Base-by-base conservation (phyloP, 92 coral and sea anemone species). In the Anthopleura xanthogrammica region DNA sequence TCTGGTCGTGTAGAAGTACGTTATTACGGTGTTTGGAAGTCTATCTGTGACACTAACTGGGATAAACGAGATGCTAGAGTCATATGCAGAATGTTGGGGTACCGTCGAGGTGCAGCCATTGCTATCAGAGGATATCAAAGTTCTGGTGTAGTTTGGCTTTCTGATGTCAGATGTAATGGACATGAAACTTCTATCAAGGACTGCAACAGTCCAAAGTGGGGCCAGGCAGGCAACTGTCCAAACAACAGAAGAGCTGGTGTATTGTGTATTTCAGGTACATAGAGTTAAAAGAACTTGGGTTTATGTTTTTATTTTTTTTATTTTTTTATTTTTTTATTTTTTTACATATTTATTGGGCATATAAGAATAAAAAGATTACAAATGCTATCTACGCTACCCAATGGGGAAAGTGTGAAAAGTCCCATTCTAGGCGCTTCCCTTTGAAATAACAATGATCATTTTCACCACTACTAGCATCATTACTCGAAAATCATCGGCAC, bases 41-140 rank as follows among this genome's bases (percentile, higher is more conserved):
- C 66, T 5, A 52, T 78, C 20, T 78, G 81, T 78, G 81, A 62
- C 43, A 66, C 56, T n/a, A 19, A 78, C 42, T 78, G 81, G 81
- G 81, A 78, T 56, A 78, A 23, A 62, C 56, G 48, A 52, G 81
- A 78, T 78, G 81, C 81, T 19, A n/a, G 54, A 54, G 58, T 54
- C 58, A 13, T 54, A 0, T 54, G 58, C 58, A 11, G 58, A 12
- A 54, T 54, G 58, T 54, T 62, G 36, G 66, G 68, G 70, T 12
- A 78, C 16, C 5, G 3, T 4, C 16, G 48, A 54, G 81, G 68
- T 78, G 81, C 68, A 10, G 43, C 60, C 41, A 41, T 66, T 24
- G 60, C 13, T 16, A 78, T 54, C 29, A 17, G 29, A 7, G 39
- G 40, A 78, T 54, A 55, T 39, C 68, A 29, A 54, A 52, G 60